Conservation (phyloP, 1,140 invertebrate species). For the Nymphalis io region DNA sequence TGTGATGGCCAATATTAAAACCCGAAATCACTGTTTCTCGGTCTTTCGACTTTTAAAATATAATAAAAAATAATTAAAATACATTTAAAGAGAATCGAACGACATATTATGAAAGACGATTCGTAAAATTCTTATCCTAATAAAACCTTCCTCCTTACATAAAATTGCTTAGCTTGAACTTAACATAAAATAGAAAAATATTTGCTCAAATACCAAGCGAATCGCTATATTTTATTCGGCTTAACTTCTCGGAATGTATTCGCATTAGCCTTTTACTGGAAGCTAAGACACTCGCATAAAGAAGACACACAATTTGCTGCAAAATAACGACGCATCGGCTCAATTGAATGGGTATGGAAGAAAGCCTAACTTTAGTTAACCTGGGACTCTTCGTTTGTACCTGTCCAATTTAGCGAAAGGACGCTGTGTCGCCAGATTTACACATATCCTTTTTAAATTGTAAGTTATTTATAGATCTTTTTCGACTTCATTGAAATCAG, state of each 20-base stretch:
- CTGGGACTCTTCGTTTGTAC: conserved; percentile 33
- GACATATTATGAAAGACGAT: too few species aligned
- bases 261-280: conserved; percentile 35
- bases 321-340: conserved; percentile 40
- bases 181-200: conserved; percentile 18
- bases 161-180: conserved; percentile 3
- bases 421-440: conserved; percentile 28
- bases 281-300: conserved; percentile 37
- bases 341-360: conserved; percentile 48
- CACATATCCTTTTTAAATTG: conserved; percentile 24
- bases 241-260: conserved; percentile 25
- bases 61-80: too few species aligned
- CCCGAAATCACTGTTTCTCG: too few species aligned
- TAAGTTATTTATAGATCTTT: conserved; percentile 17
- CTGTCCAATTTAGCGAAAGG: conserved; percentile 40
- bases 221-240: conserved; percentile 15
- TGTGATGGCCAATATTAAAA: too few species aligned
- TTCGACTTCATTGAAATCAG: conserved; percentile 2
- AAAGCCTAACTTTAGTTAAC: conserved; percentile 32
- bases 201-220: conserved; percentile 19
- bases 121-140: conserved; percentile 17
- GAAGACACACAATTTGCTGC: conserved; percentile 43
- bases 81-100: too few species aligned
- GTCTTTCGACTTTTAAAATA: too few species aligned
- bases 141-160: conserved; percentile 10